A percentile compares a stretch with the other conserved stretches of the same genome.
These are phyloP conservation scores for Agapornis canus DNA, from an alignment of 2,797 vertebrate species.

Conservation along the genomic window DNA sequence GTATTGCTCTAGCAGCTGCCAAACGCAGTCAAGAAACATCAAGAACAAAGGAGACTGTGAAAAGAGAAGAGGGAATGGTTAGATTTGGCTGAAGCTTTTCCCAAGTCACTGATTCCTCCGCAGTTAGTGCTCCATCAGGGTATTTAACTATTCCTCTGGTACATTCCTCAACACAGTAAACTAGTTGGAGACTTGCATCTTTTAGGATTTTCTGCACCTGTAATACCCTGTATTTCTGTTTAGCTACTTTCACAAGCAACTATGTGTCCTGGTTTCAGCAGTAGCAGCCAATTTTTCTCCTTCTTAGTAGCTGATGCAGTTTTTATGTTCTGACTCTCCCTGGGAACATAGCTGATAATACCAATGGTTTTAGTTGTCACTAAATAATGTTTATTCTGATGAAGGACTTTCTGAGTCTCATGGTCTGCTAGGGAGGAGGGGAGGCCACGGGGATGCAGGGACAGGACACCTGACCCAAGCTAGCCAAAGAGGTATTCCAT, in stretches of 20 bases:
- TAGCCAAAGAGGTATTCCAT: no score
- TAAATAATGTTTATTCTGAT: no score
- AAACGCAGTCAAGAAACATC: conserved; percentile 94
- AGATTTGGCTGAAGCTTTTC: neutral
- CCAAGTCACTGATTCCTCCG: neutral
- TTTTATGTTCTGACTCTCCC: no score
- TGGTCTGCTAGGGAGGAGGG: no score
- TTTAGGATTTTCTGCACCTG: neutral
- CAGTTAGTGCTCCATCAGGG: neutral
- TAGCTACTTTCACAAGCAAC: neutral
- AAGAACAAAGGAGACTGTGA: conserved; percentile 90
- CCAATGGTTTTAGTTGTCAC: no score
- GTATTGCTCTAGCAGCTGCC: conserved; percentile 94
- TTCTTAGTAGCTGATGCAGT: no score
- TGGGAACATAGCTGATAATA: no score
- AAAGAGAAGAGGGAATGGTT: neutral
- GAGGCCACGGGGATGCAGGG: no score
- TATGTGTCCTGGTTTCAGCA: no score
- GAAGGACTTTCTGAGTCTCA: no score
- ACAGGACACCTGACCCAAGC: no score
- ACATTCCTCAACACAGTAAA: neutral
- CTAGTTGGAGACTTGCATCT: neutral
- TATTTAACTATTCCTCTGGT: neutral
- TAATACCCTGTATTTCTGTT: neutral
- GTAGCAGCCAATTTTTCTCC: no score